phyloP scores from a whole-genome alignment of 2,888 invertebrate species.

The Stenodema calcarata region DNA sequence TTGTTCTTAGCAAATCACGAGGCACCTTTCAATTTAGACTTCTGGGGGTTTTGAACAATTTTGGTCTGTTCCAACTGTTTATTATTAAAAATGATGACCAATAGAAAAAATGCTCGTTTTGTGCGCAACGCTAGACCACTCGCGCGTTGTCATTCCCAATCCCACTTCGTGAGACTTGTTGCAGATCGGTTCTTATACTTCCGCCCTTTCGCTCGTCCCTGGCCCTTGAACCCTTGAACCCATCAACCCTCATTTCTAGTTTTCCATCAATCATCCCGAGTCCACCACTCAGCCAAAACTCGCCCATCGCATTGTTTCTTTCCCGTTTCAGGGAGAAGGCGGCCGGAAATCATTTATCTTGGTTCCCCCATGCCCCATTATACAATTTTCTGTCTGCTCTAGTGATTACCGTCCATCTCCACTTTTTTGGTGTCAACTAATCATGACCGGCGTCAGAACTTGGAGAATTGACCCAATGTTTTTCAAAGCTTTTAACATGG shows the following conservation, averaged over 20 bases:
- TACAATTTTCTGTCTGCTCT: neutral
- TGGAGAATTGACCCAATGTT: too few species aligned
- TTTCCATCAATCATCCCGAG: neutral
- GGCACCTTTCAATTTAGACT: too few species aligned
- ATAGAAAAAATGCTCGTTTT: too few species aligned
- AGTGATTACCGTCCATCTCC: neutral
- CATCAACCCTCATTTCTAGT: neutral
- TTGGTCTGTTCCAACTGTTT: too few species aligned
- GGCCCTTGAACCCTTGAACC: neutral
- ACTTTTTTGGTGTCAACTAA: neutral
- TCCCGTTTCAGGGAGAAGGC: neutral
- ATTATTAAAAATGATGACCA: too few species aligned
- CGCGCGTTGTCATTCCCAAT: neutral
- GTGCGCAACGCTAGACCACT: neutral
- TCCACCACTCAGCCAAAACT: neutral
- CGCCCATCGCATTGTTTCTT: neutral
- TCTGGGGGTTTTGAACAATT: too few species aligned
- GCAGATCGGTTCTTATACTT: neutral
- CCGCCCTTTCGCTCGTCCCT: neutral
- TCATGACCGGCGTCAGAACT: too few species aligned
- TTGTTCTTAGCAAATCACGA: too few species aligned
- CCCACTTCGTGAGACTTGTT: neutral
- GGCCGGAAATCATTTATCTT: neutral
- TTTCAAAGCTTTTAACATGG: too few species aligned
- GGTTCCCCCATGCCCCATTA: neutral